Conservation (phyloP, 2,888 invertebrate genomes). For the Sarcophaga rosellei region DNA sequence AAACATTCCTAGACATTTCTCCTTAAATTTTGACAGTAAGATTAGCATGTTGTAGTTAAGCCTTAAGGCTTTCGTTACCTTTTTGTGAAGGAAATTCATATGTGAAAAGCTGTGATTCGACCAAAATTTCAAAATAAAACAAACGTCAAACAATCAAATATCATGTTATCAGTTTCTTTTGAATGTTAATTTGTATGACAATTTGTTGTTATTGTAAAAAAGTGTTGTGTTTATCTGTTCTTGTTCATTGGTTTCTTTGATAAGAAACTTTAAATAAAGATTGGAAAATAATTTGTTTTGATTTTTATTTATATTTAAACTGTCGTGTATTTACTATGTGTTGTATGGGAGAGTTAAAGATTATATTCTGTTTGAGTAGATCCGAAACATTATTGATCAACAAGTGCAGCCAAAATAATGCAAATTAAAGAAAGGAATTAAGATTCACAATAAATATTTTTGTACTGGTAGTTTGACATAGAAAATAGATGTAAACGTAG, state of each 20-base stretch:
- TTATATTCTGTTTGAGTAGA: not conserved
- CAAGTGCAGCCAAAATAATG: conserved; percentile 15
- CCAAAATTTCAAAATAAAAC: not conserved
- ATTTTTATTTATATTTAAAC: not conserved
- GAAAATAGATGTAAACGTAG: no score
- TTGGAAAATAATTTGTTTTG: not conserved
- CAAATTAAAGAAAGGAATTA: not conserved
- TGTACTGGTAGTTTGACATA: no score
- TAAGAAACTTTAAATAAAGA: not conserved
- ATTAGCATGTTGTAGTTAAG: no score
- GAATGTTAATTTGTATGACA: not conserved
- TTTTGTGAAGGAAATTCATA: no score
- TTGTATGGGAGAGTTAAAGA: not conserved
- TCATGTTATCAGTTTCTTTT: not conserved
- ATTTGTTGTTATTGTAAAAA: not conserved
- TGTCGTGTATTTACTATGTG: not conserved
- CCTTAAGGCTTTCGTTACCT: no score
- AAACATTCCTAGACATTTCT: no score
- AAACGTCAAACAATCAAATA: not conserved
- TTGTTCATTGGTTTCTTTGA: not conserved
- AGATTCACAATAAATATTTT: no score
- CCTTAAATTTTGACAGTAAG: no score
- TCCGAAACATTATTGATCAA: not conserved
- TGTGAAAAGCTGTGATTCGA: no score
- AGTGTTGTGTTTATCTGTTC: no score